phyloP scores from a whole-genome alignment of 2,113 vertebrate species.

The Hyla sarda region DNA sequence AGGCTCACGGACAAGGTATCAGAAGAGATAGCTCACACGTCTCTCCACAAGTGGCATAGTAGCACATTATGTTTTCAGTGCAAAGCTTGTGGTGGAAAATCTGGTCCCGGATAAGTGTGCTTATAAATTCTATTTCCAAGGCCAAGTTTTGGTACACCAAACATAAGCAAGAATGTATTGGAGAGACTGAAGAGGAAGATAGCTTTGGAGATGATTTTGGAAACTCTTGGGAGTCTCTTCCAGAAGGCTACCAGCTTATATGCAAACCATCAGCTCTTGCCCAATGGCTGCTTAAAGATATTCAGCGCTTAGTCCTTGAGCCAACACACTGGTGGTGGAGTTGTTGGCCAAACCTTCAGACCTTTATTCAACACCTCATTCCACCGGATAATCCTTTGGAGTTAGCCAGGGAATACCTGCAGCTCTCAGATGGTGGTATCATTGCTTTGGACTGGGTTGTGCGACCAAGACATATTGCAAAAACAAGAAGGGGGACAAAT shows the following conservation, averaged over 20 bases:
- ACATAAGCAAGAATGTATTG: conserved; percentile 45
- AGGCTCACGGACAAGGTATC: conserved; percentile 24
- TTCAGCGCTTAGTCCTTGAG: conserved; percentile 66
- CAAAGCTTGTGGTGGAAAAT: background rate
- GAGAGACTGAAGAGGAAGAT: conserved; percentile 57
- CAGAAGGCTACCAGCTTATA: conserved; percentile 68
- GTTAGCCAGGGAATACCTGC: conserved; percentile 77
- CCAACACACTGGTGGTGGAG: conserved; percentile 64
- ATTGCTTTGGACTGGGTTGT: conserved; percentile 84
- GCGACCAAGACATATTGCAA: conserved; percentile 61
- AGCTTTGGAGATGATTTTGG: conserved; percentile 54
- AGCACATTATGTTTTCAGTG: conserved; percentile 33
- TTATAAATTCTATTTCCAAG: conserved; percentile 51
- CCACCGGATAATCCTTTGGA: conserved; percentile 60
- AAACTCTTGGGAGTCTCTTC: conserved; percentile 45
- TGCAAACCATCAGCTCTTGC: conserved; percentile 81
- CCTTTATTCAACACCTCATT: conserved; percentile 68
- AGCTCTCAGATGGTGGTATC: conserved; percentile 77
- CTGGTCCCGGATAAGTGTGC: background rate
- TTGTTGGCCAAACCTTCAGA: conserved; percentile 78
- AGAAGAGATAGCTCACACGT: background rate
- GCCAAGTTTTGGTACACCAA: conserved; percentile 30
- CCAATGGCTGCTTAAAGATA: conserved; percentile 71
- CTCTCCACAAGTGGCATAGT: background rate
- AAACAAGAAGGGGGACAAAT: conserved; percentile 58